Evolutionary conservation across 1,140 invertebrate species (phyloP).

Genomic region (Drosophila yakuba): DNA sequence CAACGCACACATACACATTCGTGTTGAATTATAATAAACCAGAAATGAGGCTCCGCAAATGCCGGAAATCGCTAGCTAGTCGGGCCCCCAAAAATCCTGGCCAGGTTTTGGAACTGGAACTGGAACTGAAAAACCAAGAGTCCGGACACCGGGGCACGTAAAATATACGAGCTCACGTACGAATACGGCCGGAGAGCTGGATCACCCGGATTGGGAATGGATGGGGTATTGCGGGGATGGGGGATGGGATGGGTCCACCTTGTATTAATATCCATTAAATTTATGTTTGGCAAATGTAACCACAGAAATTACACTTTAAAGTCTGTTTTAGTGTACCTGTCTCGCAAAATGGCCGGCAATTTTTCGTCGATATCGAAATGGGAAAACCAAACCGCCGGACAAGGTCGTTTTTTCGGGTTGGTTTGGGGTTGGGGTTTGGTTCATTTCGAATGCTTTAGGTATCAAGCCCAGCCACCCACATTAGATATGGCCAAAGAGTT

Average conservation of each 20-base stretch:
- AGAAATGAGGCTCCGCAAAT: conserved; percentile 74
- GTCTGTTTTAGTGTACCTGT: conserved; percentile 16
- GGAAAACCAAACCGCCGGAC: not conserved
- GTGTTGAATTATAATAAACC: conserved; percentile 82
- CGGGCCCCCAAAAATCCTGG: conserved; percentile 34
- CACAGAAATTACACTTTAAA: conserved; percentile 82
- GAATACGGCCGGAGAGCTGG: conserved; percentile 21
- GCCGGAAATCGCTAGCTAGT: conserved; percentile 80
- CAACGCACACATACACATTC: conserved; percentile 48
- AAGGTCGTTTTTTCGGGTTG: conserved; percentile 25
- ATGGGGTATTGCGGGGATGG: too few relatives aligned
- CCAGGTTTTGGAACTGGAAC: not conserved
- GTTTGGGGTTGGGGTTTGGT: not conserved
- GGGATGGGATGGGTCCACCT: conserved; percentile 41
- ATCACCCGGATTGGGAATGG: not conserved
- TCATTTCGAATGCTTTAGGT: conserved; percentile 1
- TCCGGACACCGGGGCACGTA: conserved; percentile 52
- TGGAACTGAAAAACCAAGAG: not conserved
- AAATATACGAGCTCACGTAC: conserved; percentile 76
- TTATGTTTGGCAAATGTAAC: conserved; percentile 82
- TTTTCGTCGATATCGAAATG: conserved; percentile 77
- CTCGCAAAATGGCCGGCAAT: conserved; percentile 61
- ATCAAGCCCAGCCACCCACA: conserved; percentile 23
- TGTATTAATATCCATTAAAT: conserved; percentile 83
- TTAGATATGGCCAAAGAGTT: conserved; percentile 68